A percentile compares a stretch with the other conserved stretches of the same genome.
phyloP scores from a whole-genome alignment of 2,113 vertebrate genomes.

The Syrmaticus mikado region DNA sequence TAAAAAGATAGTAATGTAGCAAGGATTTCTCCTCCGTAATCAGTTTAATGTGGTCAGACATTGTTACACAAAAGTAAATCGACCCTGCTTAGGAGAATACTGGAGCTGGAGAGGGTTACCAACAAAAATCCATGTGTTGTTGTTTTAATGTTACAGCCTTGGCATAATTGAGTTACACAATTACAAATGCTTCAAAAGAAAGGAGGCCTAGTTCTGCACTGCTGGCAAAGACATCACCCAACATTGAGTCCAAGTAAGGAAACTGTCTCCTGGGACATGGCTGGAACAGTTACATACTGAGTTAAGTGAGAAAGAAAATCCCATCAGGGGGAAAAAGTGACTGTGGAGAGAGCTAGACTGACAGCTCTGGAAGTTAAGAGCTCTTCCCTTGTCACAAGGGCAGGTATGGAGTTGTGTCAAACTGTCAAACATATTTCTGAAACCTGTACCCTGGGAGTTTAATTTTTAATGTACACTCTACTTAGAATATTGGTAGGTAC shows the following conservation, averaged over 20 bases:
- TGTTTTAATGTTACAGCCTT: not conserved
- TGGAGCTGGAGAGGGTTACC: not conserved
- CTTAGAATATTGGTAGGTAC: not conserved
- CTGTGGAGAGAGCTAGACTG: not conserved
- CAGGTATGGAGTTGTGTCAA: not conserved
- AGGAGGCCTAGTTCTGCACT: not conserved
- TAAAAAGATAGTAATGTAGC: not conserved
- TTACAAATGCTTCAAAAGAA: not conserved
- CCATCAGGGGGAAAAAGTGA: not conserved
- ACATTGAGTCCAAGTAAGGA: not conserved
- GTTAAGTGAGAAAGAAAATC: not conserved
- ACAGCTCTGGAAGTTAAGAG: not conserved
- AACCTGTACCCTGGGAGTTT: not conserved
- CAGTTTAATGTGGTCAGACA: conserved; percentile 1
- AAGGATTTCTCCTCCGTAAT: not conserved
- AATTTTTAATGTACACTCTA: not conserved
- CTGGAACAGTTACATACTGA: not conserved
- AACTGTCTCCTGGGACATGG: fast-evolving
- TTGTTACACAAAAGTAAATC: conserved; percentile 9
- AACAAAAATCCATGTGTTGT: not conserved
- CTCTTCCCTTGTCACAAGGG: not conserved
- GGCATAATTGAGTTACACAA: not conserved
- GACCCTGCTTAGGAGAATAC: not conserved
- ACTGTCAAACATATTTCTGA: not conserved
- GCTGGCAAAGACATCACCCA: not conserved